Conservation (phyloP, 2,797 vertebrate species). For the Brachyrhaphis roseni region DNA sequence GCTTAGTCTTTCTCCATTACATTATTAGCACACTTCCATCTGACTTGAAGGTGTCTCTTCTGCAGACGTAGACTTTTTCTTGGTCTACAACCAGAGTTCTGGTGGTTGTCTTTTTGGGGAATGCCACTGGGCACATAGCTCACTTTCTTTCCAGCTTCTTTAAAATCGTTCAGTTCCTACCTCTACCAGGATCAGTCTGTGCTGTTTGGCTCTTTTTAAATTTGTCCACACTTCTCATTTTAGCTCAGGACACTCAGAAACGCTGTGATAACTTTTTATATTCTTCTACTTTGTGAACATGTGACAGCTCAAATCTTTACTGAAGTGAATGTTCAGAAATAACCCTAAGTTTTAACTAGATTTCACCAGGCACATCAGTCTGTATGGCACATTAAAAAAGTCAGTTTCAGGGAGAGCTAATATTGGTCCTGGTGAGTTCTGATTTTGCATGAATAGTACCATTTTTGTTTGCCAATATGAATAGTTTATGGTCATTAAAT, state of each 20-base stretch:
- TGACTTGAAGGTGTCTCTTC: not conserved
- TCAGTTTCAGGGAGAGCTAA: not conserved
- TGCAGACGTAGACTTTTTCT: not conserved
- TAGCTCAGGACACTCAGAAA: not conserved
- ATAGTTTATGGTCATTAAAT: not conserved
- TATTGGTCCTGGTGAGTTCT: not conserved
- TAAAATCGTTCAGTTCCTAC: not conserved
- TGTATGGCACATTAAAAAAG: not conserved
- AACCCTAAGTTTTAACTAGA: not conserved
- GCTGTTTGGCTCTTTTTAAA: not conserved
- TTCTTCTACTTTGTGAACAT: not conserved
- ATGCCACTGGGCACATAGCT: too few species aligned
- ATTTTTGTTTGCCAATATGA: conserved; percentile 1
- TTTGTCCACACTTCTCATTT: not conserved
- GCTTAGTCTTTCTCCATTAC: not conserved
- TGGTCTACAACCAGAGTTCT: not conserved
- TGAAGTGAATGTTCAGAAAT: not conserved
- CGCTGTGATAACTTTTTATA: not conserved
- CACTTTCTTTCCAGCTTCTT: not conserved
- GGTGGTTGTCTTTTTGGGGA: not conserved
- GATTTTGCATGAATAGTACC: not conserved
- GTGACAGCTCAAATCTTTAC: not conserved
- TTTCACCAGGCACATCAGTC: not conserved
- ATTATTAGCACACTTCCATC: not conserved
- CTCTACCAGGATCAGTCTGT: not conserved